A percentile compares a stretch with the other conserved stretches of the same genome.
Conservation (phyloP, 2,113 vertebrate species). For the Elanoides forficatus region DNA sequence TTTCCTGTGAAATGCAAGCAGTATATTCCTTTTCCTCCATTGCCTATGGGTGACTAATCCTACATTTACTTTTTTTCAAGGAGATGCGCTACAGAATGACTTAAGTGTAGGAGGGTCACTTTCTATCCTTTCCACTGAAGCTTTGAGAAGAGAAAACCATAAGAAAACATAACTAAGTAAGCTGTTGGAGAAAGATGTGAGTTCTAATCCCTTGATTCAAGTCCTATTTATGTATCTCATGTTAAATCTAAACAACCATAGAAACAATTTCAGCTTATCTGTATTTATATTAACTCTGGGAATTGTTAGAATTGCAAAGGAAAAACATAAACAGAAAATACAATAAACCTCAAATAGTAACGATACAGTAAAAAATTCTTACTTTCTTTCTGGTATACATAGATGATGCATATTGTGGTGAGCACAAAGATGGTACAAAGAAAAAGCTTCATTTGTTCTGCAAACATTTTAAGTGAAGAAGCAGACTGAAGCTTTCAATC, state of each 20-base stretch:
- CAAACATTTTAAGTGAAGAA: neutral
- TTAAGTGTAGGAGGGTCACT: neutral
- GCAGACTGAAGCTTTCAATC: neutral
- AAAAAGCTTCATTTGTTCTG: neutral
- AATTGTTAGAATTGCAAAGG: constrained; percentile 56
- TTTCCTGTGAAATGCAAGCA: neutral
- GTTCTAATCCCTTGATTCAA: neutral
- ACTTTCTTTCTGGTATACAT: constrained; percentile 41
- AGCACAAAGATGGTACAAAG: neutral
- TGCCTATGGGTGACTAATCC: neutral
- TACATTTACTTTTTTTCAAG: neutral
- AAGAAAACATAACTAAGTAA: neutral
- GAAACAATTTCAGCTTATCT: constrained; percentile 59
- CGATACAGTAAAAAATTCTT: neutral
- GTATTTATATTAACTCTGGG: constrained; percentile 62
- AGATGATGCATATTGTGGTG: constrained; percentile 16
- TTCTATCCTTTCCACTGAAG: neutral
- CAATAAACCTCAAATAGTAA: neutral
- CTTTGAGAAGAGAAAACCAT: neutral
- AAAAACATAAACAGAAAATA: constrained; percentile 65
- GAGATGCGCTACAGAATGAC: neutral
- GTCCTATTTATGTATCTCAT: neutral
- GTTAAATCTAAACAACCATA: neutral
- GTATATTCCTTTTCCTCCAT: neutral
- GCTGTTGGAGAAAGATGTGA: neutral